A percentile compares a stretch with the other conserved stretches of the same genome.
These are phyloP conservation scores for Nomada flava DNA, from an alignment of 2,888 invertebrate genomes.

Conservation along the genomic window DNA sequence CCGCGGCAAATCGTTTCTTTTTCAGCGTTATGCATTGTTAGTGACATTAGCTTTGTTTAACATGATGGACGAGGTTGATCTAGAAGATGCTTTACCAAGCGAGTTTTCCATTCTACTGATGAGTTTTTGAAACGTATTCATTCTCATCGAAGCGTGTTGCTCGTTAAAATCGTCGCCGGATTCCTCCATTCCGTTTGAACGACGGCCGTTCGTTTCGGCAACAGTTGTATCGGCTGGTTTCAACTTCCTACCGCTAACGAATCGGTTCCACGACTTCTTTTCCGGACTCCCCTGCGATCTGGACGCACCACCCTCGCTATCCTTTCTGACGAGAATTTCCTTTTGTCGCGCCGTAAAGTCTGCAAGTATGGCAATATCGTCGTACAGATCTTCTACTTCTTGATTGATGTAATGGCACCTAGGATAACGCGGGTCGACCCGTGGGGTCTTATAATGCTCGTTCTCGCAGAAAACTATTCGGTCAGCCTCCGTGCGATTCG, in stretches of 20 bases:
- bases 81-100: conserved; percentile 67
- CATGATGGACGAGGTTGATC: conserved; percentile 32
- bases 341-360: conserved; percentile 75
- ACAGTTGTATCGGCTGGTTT: conserved; percentile 35
- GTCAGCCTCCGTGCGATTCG: not conserved
- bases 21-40: conserved; percentile 31
- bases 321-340: conserved; percentile 45
- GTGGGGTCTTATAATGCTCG: conserved; percentile 79
- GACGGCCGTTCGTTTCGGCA: conserved; percentile 37
- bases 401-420: conserved; percentile 19
- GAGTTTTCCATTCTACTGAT: conserved; percentile 79
- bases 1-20: not conserved
- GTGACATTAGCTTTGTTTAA: conserved; percentile 36
- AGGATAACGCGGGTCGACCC: conserved; percentile 49
- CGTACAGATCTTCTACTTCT: conserved; percentile 75
- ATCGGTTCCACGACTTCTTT: conserved; percentile 77
- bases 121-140: conserved; percentile 78
- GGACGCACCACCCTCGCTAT: conserved; percentile 17
- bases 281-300: conserved; percentile 50
- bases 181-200: conserved; percentile 48
- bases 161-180: conserved; percentile 54
- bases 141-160: conserved; percentile 56
- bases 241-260: conserved; percentile 67
- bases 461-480: not conserved
- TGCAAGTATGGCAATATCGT: conserved; percentile 77